Evolutionary conservation across 2,797 vertebrate species (phyloP), one percentile per base, ranked within the genome.

Genomic region (Falco columbarius): DNA sequence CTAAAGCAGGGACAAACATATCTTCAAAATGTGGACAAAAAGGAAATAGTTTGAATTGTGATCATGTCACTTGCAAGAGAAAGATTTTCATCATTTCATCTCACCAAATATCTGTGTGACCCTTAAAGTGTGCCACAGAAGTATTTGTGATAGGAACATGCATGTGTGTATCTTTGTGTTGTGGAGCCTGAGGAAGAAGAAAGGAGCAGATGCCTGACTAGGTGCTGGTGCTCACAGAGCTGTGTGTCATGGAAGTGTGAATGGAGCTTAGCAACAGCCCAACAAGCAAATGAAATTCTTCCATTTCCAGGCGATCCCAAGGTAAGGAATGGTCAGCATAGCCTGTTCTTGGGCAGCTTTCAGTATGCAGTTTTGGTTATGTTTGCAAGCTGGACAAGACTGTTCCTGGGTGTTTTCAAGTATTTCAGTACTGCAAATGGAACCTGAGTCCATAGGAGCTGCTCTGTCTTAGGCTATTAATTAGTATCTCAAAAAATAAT

Each of bases 71-170:
- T 54, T 71, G 5, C 20, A 84, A 54, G 59, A 27, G 12, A 17
- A 65, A 56, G 34, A 24, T 3, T 52, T 81, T 40, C 9, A 3
- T 71, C 5, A 10, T n/a, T 93, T 54, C 6, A 3, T 77, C 20
- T 63, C 54, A 40, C 12, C 66, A 30, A 47, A 44, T 0, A 0
- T 52, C 34, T 2, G 1, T 1, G 2, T 20, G 67, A 62, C 29
- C 22, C 14, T 86, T 73, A 6, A 84, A 34, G 40, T 8, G 20
- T 2, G 0, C 19, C 21, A 8, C 26, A 70, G 61, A 71, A 51
- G 5, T 51, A 24, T 47, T 36, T 70, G 40, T 63, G 71, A 17
- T 11, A 27, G 44, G 40, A 81, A 24, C n/a, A 17, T 6, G 18
- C 3, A 2, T 2, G 0, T 40, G 21, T 38, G 13, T 42, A 3